Percentiles rank a stretch among this genome's conserved stretches.
These are phyloP conservation scores for Cantharis lateralis DNA, from an alignment of 2,888 invertebrate genomes.

Conservation along the genomic window DNA sequence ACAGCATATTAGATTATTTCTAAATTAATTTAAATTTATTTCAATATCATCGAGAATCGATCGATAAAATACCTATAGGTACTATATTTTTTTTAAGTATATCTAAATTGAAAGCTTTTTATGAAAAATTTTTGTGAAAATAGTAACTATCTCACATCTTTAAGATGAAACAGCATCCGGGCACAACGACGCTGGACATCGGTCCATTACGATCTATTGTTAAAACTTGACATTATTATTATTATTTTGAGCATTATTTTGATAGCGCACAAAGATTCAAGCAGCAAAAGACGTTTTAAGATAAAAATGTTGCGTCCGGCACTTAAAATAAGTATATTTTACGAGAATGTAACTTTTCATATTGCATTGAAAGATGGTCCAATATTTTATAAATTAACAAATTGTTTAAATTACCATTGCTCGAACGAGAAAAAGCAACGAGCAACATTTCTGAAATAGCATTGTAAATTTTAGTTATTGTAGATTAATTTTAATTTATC, in stretches of 20 bases:
- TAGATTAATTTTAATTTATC: not conserved
- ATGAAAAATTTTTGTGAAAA: not conserved
- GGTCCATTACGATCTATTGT: slow-evolving; percentile 39
- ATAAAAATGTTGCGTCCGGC: slow-evolving; percentile 52
- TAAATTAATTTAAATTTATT: too few relatives aligned
- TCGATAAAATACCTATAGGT: too few relatives aligned
- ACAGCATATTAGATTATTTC: too few relatives aligned
- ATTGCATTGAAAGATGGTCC: not conserved
- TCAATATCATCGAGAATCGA: too few relatives aligned
- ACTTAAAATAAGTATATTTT: slow-evolving; percentile 52
- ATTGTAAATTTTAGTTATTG: not conserved
- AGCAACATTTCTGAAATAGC: not conserved
- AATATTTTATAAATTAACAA: not conserved
- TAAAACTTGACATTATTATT: slow-evolving; percentile 33
- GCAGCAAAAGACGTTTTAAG: slow-evolving; percentile 36
- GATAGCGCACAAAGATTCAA: slow-evolving; percentile 39
- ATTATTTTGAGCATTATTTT: slow-evolving; percentile 41
- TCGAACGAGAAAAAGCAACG: not conserved
- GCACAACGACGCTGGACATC: slow-evolving; percentile 10
- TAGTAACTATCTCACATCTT: slow-evolving; percentile 10
- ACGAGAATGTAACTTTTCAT: slow-evolving; percentile 14
- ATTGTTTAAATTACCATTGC: not conserved
- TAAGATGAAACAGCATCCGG: slow-evolving; percentile 20
- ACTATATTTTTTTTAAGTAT: too few relatives aligned
- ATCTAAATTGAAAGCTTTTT: not conserved